These are phyloP conservation scores for Caradrina kadenii DNA, from an alignment of 2,888 invertebrate genomes.

Conservation along the genomic window DNA sequence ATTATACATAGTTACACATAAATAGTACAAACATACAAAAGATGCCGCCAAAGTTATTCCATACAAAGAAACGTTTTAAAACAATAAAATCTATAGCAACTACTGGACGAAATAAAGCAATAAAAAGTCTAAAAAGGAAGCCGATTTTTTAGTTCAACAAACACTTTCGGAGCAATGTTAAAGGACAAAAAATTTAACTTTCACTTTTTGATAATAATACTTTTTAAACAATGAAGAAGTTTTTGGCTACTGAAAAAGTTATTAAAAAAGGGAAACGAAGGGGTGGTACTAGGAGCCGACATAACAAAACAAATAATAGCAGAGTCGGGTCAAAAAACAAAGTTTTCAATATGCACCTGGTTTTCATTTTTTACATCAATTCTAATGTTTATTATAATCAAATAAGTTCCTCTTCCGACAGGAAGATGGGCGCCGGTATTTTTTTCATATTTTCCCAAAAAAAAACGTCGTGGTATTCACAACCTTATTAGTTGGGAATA, in stretches of 20 bases:
- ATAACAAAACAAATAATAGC: conserved; percentile 83
- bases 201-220: conserved; percentile 79
- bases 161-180: conserved; percentile 51
- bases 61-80: conserved; percentile 33
- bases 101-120: conserved; percentile 49
- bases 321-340: conserved; percentile 78
- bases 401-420: conserved; percentile 89
- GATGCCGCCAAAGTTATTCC: conserved; percentile 48
- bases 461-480: conserved; percentile 62
- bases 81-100: conserved; percentile 52
- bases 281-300: conserved; percentile 75
- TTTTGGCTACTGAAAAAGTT: conserved; percentile 76
- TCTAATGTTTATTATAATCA: conserved; percentile 88
- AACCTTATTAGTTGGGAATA: conserved; percentile 65
- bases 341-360: conserved; percentile 83
- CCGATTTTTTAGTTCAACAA: conserved; percentile 47
- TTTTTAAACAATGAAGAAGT: conserved; percentile 65
- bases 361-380: conserved; percentile 79
- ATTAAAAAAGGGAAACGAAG: conserved; percentile 72
- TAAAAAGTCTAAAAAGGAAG: conserved; percentile 57
- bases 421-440: conserved; percentile 86
- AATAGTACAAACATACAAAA: conserved; percentile 25
- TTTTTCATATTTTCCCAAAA: conserved; percentile 73
- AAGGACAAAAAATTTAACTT: conserved; percentile 73
- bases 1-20: conserved; percentile 6